These are phyloP conservation scores for Camelus dromedarius DNA, from an alignment of 2,113 vertebrate species.

Conservation along the genomic window DNA sequence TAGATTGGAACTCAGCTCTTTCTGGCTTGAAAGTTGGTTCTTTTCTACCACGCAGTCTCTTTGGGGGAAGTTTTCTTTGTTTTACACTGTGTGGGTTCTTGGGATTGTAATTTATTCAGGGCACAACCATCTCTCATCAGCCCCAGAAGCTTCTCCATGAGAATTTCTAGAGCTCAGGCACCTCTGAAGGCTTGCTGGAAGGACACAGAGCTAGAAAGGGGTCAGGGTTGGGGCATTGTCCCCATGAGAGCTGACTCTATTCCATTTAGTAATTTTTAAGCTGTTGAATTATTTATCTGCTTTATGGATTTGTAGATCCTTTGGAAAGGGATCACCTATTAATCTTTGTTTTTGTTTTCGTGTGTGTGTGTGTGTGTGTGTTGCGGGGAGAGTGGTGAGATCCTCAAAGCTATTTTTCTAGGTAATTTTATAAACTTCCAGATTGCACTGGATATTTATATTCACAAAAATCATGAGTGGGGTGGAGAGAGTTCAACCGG, in stretches of 20 bases:
- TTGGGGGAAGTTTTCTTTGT: not conserved
- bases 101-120: not conserved
- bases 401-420: conserved; percentile 29
- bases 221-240: not conserved
- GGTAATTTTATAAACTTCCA: conserved; percentile 57
- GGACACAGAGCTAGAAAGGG: not conserved
- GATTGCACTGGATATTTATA: conserved; percentile 51
- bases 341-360: not conserved
- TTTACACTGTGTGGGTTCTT: not conserved
- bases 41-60: not conserved
- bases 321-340: not conserved
- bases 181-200: not conserved
- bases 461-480: conserved; percentile 33
- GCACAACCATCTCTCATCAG: not conserved
- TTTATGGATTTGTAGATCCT: not conserved
- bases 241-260: not conserved
- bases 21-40: not conserved
- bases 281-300: conserved; percentile 56
- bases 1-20: not conserved
- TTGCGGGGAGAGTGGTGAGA: not conserved
- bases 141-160: not conserved
- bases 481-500: not conserved
- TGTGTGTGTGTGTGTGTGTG: not conserved
- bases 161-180: not conserved
- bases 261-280: conserved; percentile 9